Percentiles rank a stretch among this genome's conserved stretches.
phyloP scores from a whole-genome alignment of 2,113 vertebrate genomes.

The Myotis davidii region DNA sequence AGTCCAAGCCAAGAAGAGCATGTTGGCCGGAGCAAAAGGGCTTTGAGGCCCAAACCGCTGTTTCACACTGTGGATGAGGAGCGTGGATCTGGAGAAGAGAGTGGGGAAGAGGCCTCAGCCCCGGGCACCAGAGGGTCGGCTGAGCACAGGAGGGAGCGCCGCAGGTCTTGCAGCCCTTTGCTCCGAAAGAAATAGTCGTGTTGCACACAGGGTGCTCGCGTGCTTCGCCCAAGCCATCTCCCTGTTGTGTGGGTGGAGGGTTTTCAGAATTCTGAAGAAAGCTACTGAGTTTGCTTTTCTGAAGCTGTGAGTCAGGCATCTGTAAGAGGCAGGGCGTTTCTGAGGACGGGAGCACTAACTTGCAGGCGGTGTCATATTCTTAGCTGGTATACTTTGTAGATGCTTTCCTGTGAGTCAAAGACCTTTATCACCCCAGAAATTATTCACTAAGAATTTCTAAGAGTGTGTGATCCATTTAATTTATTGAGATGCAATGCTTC shows the following conservation, averaged over 20 bases:
- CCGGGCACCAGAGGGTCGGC: not conserved
- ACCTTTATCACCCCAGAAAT: not conserved
- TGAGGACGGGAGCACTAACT: not conserved
- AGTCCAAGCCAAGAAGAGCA: not conserved
- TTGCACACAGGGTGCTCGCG: too few species aligned
- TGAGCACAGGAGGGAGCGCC: constrained; percentile 48
- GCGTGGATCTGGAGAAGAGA: constrained; percentile 79
- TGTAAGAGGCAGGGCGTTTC: not conserved
- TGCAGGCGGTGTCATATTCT: not conserved
- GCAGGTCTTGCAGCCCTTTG: constrained; percentile 53
- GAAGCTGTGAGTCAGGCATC: not conserved
- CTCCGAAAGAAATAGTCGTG: constrained; percentile 74
- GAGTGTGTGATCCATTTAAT: not conserved
- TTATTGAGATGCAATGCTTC: not conserved
- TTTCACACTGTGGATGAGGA: constrained; percentile 65
- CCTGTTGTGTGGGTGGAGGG: constrained; percentile 24
- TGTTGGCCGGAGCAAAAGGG: constrained; percentile 11
- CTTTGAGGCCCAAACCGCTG: constrained; percentile 36
- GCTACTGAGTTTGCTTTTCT: constrained; percentile 33
- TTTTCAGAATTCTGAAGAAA: constrained; percentile 39
- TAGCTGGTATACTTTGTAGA: not conserved
- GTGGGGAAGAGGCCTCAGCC: constrained; percentile 59
- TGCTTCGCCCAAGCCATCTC: not conserved
- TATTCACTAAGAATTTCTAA: not conserved
- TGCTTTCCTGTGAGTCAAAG: not conserved